phyloP scores from a whole-genome alignment of 2,113 vertebrate genomes.

The Spermophilus dauricus region DNA sequence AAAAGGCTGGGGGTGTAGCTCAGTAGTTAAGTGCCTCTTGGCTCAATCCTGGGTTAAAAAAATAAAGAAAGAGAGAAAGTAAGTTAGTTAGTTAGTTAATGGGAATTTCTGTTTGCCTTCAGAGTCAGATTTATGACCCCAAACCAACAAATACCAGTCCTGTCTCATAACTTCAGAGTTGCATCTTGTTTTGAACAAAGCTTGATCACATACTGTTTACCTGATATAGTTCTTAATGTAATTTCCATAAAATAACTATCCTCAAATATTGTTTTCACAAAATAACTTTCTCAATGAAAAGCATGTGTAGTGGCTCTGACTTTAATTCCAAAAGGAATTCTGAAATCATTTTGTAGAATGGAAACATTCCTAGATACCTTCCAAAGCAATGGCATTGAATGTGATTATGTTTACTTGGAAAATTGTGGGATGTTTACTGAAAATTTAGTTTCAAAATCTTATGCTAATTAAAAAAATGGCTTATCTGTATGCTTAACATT shows the following conservation, averaged over 20 bases:
- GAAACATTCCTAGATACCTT: neutral
- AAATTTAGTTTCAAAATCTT: neutral
- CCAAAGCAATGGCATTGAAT: neutral
- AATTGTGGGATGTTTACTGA: neutral
- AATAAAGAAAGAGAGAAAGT: too few species aligned
- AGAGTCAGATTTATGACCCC: neutral
- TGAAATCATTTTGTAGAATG: neutral
- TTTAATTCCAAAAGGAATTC: constrained; percentile 43
- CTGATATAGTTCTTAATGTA: neutral
- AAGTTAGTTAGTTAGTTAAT: neutral
- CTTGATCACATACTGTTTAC: neutral
- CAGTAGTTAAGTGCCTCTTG: too few species aligned
- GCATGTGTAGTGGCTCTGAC: neutral
- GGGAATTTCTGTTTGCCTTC: neutral
- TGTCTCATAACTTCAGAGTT: neutral
- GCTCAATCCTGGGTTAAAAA: too few species aligned
- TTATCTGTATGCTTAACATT: neutral
- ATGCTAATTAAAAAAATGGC: neutral
- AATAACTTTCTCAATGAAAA: neutral
- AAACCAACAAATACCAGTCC: neutral
- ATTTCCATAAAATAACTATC: neutral
- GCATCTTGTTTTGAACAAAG: neutral
- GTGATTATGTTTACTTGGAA: neutral
- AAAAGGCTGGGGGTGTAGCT: too few species aligned
- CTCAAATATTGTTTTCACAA: neutral